phyloP scores from a whole-genome alignment of 1,140 invertebrate genomes.

The Bombus balteatus region DNA sequence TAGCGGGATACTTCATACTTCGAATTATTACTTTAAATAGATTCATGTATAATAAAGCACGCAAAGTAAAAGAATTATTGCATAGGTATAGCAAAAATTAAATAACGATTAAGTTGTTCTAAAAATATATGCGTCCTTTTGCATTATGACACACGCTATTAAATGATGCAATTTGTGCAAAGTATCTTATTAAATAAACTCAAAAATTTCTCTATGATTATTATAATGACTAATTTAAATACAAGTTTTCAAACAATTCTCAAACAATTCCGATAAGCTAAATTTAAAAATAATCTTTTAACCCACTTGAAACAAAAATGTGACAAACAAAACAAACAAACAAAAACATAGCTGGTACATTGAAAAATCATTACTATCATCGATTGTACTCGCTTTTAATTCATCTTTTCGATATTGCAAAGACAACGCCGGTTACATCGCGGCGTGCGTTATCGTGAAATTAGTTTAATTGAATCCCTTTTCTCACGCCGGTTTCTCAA shows the following conservation, averaged over 20 bases:
- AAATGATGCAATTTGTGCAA: not conserved
- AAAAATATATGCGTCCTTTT: not conserved
- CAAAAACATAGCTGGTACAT: no score
- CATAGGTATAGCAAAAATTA: not conserved
- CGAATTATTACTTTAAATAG: not conserved
- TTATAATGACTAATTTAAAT: not conserved
- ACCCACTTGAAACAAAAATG: not conserved
- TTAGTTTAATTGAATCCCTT: conserved; percentile 4
- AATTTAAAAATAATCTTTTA: not conserved
- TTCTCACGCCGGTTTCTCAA: not conserved
- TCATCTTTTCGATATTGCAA: not conserved
- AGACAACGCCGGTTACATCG: no score
- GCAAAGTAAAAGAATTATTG: not conserved
- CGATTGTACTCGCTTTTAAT: not conserved
- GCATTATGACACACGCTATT: not conserved
- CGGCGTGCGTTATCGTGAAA: not conserved
- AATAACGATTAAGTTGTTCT: not conserved
- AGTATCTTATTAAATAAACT: not conserved
- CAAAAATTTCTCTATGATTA: not conserved
- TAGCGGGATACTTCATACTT: not conserved
- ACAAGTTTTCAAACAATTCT: not conserved
- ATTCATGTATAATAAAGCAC: not conserved
- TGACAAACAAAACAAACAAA: no score
- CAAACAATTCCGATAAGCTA: not conserved
- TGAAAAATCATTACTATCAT: not conserved